These are phyloP conservation scores for Cephus rjabovi DNA, from an alignment of 2,888 invertebrate species.

Conservation along the genomic window DNA sequence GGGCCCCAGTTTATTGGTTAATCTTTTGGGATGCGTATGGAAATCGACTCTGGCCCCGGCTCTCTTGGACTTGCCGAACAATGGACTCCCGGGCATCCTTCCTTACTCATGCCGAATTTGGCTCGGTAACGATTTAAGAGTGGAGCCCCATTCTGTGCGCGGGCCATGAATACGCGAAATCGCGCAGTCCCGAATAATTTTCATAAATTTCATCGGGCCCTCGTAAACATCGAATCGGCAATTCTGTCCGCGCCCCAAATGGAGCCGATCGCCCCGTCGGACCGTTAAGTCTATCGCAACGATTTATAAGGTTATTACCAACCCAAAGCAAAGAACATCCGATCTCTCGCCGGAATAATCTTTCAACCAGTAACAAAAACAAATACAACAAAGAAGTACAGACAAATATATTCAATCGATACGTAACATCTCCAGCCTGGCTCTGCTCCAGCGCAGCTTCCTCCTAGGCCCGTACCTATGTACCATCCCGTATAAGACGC, in stretches of 20 bases:
- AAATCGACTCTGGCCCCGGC: conserved; percentile 23
- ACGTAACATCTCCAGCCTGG: not conserved
- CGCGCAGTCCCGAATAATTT: conserved; percentile 57
- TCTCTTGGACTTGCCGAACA: conserved; percentile 29
- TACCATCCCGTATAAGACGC: not conserved
- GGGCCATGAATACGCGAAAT: conserved; percentile 47
- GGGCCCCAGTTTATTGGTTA: conserved; percentile 42
- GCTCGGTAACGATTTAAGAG: conserved; percentile 7
- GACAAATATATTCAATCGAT: not conserved
- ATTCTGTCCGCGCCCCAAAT: conserved; percentile 13
- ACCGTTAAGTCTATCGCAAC: conserved; percentile 8
- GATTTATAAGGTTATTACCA: conserved; percentile 56
- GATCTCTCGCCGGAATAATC: conserved; percentile 15
- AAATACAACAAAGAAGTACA: not conserved
- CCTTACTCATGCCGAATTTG: conserved; percentile 5
- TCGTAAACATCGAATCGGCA: conserved; percentile 51
- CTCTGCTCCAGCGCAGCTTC: not conserved
- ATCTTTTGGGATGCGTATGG: conserved; percentile 30
- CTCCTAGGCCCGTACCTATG: not conserved
- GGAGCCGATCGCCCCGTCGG: conserved; percentile 4
- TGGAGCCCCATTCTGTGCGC: conserved; percentile 2
- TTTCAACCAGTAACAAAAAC: not conserved
- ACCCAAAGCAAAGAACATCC: conserved; percentile 5
- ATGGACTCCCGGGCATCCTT: conserved; percentile 31
- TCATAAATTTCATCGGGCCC: conserved; percentile 56